Base-by-base conservation (phyloP, 2,888 invertebrate species). In the Pasiphila rectangulata region DNA sequence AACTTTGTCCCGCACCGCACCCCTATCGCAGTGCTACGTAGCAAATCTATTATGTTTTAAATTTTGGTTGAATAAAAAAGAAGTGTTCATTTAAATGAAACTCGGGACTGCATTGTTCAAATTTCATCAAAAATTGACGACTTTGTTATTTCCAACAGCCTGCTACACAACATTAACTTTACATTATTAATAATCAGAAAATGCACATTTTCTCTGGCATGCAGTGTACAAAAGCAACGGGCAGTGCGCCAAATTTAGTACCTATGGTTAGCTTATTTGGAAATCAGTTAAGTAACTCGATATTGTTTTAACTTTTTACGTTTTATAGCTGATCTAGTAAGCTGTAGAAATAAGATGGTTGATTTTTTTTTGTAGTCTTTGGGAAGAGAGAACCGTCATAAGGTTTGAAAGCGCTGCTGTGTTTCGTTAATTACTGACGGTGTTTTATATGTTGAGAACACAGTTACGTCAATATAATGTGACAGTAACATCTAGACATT, bases 161-260 rank as follows among this genome's bases (percentile, higher is more conserved):
- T 30, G n/a, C 46, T 55, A 59, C 46, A 25, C 41, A 39, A 37
- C 19, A 52, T 57, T 58, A 39, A 52, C 51, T 50, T 48, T 19
- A 49, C 51, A 64, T 57, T 61, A 27, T 58, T 62, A 62, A 60
- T 61, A 57, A 57, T 40, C 48, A 25, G 45, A 51, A 56, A 67
- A 58, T 58, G 56, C 53, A 58, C 60, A 57, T 51, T 63, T 60
- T 48, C 47, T 54, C 29, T 54, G 57, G 54, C 57, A 52, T 32
- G 46, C 57, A 58, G 41, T 46, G 39, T 43, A 46, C 15, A 16
- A 43, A 39, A n/a, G 37, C 38, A 54, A 36, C 41, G 64, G 74
- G 74, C 74, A 67, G 51, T 49, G 10, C 47, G 72, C 75, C 72
- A 74, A 67, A 69, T 69, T 69, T 60, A 67, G 19, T 29, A n/a